Percentiles rank a stretch among this genome's conserved stretches.
Evolutionary conservation across 2,888 invertebrate species (phyloP).

Genomic region (Monochamus alternatus): DNA sequence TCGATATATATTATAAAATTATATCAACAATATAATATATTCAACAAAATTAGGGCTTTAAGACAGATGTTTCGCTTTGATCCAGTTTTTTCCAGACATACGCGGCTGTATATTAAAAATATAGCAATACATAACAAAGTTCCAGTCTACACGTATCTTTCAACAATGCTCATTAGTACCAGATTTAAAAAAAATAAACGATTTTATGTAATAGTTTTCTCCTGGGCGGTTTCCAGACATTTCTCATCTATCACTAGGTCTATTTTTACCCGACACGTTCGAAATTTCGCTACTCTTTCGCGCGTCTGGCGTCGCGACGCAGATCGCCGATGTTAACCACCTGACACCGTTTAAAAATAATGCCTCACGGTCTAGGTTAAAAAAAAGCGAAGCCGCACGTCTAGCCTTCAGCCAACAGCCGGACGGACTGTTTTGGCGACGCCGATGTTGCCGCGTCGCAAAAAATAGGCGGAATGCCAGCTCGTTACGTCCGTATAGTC

Average conservation of each 20-base stretch:
- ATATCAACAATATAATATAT: too few relatives aligned
- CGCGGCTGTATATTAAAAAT: too few relatives aligned
- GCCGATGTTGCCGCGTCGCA: too few relatives aligned
- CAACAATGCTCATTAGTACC: too few relatives aligned
- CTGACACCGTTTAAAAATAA: constrained; percentile 5
- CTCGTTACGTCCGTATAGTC: too few relatives aligned
- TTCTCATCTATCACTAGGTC: not conserved
- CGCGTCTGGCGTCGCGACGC: constrained; percentile 5
- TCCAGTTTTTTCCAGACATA: too few relatives aligned
- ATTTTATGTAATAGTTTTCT: constrained; percentile 5
- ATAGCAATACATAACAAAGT: too few relatives aligned
- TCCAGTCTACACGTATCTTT: too few relatives aligned
- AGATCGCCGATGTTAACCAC: not conserved
- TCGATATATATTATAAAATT: too few relatives aligned
- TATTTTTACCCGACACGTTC: not conserved
- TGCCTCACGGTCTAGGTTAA: constrained; percentile 2
- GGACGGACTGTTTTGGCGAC: not conserved
- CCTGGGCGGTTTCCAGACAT: not conserved
- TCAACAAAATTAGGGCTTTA: too few relatives aligned
- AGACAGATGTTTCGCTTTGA: too few relatives aligned
- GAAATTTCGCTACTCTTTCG: not conserved
- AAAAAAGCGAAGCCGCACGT: not conserved
- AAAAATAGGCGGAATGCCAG: too few relatives aligned
- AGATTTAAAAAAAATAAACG: not conserved
- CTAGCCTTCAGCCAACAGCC: not conserved